Base-by-base conservation (phyloP, 2,888 invertebrate genomes). In the Noctua janthina region DNA sequence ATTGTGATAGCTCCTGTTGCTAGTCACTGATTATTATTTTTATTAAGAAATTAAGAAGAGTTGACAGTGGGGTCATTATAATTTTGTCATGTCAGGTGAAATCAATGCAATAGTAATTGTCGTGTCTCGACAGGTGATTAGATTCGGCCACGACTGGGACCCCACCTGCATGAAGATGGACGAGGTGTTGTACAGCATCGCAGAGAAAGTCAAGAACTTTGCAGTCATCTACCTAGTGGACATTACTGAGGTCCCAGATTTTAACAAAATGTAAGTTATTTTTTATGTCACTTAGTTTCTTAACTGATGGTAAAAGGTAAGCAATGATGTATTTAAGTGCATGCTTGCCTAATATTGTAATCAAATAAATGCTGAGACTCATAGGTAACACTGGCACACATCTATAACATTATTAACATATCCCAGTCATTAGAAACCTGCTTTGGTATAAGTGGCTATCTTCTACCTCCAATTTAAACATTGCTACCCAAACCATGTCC, bases 121-220 rank as follows among this genome's bases (percentile, higher is more conserved):
- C 59, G n/a, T 59, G 29, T 69, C 62, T 75, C 2, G 76, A 1
- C 90, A 99, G 99, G 99, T 99, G 0, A 99, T 99, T 84, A 97
- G 99, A 80, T 99, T 99, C 95, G 99, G 99, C 0, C 99, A 99
- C 94, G 99, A 99, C 97, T 99, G 99, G 99, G 99, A 99, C 94
- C 99, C 99, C 0, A 99, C 99, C 1, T 99, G 99, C 94, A 99
- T 99, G 99, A 99, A 99, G 96, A 99, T 99, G 99, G 99, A 99
- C 92, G 99, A 99, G 97, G 99, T 99, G 0, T 96, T 99, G 66
- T 99, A 99, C 95, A 99, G 99, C 92, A 99, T 99, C 76, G 99
- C 99, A 0, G 99, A 99, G 92, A 99, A 99, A 97, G 99, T 99
- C 6, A 99, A 99, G 95, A 99, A 99, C 94, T 99, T 99, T 97